phyloP scores from a whole-genome alignment of 2,888 invertebrate genomes.

The Rhorus exstirpatorius region DNA sequence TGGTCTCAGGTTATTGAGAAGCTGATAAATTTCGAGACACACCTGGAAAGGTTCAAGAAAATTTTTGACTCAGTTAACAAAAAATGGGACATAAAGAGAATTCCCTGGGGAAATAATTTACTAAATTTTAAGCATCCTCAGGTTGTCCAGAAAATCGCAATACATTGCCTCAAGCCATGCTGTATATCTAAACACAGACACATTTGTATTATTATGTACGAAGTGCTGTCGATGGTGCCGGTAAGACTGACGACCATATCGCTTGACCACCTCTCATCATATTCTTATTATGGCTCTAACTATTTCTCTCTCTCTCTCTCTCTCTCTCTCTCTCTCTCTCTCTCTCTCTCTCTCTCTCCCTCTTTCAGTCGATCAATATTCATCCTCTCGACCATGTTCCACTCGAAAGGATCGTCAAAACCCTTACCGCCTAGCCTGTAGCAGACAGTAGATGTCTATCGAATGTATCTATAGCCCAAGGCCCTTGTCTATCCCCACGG shows the following conservation, averaged over 20 bases:
- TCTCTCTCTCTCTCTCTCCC: neutral
- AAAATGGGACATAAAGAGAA: no score
- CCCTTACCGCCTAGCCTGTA: conserved; percentile 1
- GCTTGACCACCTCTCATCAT: conserved; percentile 46
- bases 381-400: conserved; percentile 18
- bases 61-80: no score
- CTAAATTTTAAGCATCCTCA: no score
- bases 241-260: conserved; percentile 57
- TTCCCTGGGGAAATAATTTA: no score
- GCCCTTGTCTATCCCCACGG: conserved; percentile 45
- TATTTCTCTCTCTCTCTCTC: neutral
- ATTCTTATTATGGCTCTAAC: conserved; percentile 33
- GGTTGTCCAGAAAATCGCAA: no score
- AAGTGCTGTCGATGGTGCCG: conserved; percentile 41
- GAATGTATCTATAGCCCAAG: conserved; percentile 35
- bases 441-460: conserved; percentile 54
- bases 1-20: no score
- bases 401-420: conserved; percentile 22
- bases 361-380: conserved; percentile 10
- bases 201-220: neutral
- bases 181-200: no score
- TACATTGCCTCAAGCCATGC: no score
- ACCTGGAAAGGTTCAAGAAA: no score
- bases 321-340: conserved; percentile 23
- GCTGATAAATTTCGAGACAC: no score